Conservation (phyloP, 1,140 invertebrate species). For the fruit fly (Drosophila melanogaster) region Release_6_plus_ISO1_MT NT_033779.5:17030001-17030500, state of each 20-base stretch:
- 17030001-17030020: slow-evolving; percentile 77
- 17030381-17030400: background rate
- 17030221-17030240: slow-evolving; percentile 35
- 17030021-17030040: slow-evolving; percentile 41
- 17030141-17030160: slow-evolving; percentile 20
- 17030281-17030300: slow-evolving; percentile 36
- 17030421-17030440: too few relatives aligned
- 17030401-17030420: slow-evolving; percentile 1
- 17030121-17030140: slow-evolving; percentile 2
- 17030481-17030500: too few relatives aligned
- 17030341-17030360: slow-evolving; percentile 16
- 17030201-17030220: slow-evolving; percentile 42
- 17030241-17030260: slow-evolving; percentile 75
- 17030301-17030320: slow-evolving; percentile 2
- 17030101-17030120: background rate
- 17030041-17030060: slow-evolving; percentile 62
- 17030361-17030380: slow-evolving; percentile 1
- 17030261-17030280: slow-evolving; percentile 64
- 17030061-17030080: slow-evolving; percentile 53
- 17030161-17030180: slow-evolving; percentile 19
- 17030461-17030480: too few relatives aligned
- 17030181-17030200: slow-evolving; percentile 61
- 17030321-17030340: slow-evolving; percentile 24
- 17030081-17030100: slow-evolving; percentile 35
- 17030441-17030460: too few relatives aligned